Evolutionary conservation across 30 jellyfish, hydroid and myxozoan genomes (phyloP).

Genomic region (Cassiopea andromeda): DNA sequence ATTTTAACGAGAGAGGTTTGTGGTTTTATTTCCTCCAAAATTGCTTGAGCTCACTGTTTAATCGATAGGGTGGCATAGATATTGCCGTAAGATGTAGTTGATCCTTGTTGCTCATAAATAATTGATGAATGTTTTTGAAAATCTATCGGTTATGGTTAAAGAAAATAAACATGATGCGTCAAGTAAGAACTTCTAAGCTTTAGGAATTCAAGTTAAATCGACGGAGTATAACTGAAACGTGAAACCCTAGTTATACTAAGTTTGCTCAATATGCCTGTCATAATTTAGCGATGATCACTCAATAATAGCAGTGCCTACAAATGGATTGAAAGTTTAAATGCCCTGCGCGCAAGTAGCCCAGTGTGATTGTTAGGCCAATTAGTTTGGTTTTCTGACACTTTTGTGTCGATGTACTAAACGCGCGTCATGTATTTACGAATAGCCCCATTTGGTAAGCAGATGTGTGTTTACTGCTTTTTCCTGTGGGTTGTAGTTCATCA

Average conservation of each 20-base stretch:
- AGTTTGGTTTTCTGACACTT: neutral
- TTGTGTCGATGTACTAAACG: neutral
- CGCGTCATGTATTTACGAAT: neutral
- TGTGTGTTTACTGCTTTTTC: neutral
- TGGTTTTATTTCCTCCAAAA: neutral
- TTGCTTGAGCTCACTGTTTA: slow-evolving; percentile 1
- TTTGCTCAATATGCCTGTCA: no score
- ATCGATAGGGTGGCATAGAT: neutral
- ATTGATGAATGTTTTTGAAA: neutral
- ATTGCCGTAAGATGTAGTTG: neutral
- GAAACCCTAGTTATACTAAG: no score
- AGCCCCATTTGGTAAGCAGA: neutral
- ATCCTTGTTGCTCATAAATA: neutral
- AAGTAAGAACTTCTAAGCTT: neutral
- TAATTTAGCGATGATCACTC: no score
- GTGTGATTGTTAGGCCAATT: neutral
- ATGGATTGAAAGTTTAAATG: no score
- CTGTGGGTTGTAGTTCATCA: neutral
- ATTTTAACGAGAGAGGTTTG: slow-evolving; percentile 86
- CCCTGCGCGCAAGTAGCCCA: neutral
- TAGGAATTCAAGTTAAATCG: neutral
- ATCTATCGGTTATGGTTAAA: neutral
- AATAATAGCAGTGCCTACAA: no score
- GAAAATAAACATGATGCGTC: neutral
- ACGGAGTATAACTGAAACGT: no score